Evolutionary conservation across 1,140 invertebrate genomes (phyloP), one percentile per base, ranked within the genome.

Genomic region (Drosophila pseudoananassae): DNA sequence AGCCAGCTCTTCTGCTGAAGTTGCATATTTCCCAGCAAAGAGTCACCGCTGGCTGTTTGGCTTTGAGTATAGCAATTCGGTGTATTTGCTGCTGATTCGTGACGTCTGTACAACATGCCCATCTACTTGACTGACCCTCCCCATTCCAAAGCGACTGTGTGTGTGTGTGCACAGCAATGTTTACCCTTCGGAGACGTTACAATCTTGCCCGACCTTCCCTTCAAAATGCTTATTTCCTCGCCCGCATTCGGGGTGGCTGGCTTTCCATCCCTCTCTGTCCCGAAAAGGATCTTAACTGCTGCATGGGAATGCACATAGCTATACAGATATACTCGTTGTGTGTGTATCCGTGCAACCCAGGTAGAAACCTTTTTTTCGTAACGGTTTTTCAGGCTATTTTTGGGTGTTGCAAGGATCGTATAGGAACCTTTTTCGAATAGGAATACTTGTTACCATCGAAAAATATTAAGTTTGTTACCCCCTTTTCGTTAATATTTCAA

Each of bases 141-240:
- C 84, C 85, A 71, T 87, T 46, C 47, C 53, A 54, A 29, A 43
- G 27, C 40, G 6, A 59, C 52, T 43, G 9, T 61, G 8, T 46
- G 6, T 64, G 40, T 54, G 46, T 65, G 29, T 77, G 74, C 54
- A 71, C 52, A 27, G 64, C 59, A 38, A 72, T 85, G 81, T 85
- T 85, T 85, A 85, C 82, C 82, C 82, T 87, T 87, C 82, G 82
- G 57, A 69, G 56, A 66, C 63, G 61, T 78, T 87, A 76, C 51
- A 49, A 54, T 68, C 71, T 76, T 46, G 75, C 57, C 72, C 79
- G 81, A 84, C 82, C 81, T 84, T 78, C 46, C 45, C 59, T 58
- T 56, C 46, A 47, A 56, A 57, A 55, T 57, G 51, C 70, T 50
- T 58, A 20, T 20, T 57, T 23, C 46, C 43, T 60, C 53, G 46